Base-by-base conservation (phyloP, 2,888 invertebrate genomes). In the Rambutsinella grinnellia region DNA sequence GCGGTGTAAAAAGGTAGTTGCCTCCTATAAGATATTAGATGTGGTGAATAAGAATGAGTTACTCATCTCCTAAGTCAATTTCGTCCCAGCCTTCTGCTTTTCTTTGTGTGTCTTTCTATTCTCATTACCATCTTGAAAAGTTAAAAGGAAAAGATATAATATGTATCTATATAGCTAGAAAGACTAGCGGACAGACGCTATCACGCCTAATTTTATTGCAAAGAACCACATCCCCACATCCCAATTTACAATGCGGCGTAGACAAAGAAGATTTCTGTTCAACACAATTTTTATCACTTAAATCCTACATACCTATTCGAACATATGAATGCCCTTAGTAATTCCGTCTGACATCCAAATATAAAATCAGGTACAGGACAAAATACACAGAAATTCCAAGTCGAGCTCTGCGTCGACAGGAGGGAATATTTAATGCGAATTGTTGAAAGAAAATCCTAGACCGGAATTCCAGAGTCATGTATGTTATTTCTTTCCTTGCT, bases 41-140 rank as follows among this genome's bases (percentile, higher is more conserved):
- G 36, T 36, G 13, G 36, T 36, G 36, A 36, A 5, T 36, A 13
- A 13, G 36, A 36, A 36, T 36, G 36, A 36, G 36, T 13, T 36
- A n/a, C 44, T 44, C 44, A 44, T 21, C 17, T 10, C 60, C 44
- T 26, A 44, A 60, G 60, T 60, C 27, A 27, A 60, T 60, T 57
- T 17, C 24, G 13, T 23, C 27, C 24, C n/a, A 2, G 24, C 60
- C 3, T 21, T 36, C 46, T 60, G 2, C 46, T 26, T 36, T 13
- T 36, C 5, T 5, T 36, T 36, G 36, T 8, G 36, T 36, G 36
- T 13, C 36, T 13, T 36, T 36, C 13, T 13, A 36, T 36, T 36
- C 36, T 13, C 36, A 13, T 36, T 36, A 8, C 36, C 13, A 8
- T 36, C 36, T 8, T 8, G 36, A 36, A 13, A 8, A 36, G 36